These are phyloP conservation scores for Lateolabrax maculatus DNA, from an alignment of 2,797 vertebrate genomes.

Conservation along the genomic window DNA sequence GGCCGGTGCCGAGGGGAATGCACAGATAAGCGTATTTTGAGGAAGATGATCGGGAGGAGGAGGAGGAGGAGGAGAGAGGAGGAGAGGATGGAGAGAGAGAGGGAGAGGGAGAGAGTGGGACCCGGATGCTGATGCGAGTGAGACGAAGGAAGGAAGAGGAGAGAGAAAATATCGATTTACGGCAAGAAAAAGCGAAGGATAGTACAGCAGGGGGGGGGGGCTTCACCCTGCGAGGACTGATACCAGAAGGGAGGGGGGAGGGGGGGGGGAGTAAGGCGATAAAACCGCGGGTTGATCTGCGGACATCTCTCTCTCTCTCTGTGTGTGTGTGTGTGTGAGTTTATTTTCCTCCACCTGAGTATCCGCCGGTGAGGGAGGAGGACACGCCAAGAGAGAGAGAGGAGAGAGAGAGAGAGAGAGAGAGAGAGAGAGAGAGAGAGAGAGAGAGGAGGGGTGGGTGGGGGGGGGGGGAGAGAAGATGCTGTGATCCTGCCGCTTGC, in stretches of 20 bases:
- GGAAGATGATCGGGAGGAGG: slow-evolving; percentile 47
- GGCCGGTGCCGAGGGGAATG: slow-evolving; percentile 71
- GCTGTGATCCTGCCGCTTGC: no score
- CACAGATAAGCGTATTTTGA: slow-evolving; percentile 64
- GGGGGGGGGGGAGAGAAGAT: background rate
- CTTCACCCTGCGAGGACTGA: slow-evolving; percentile 56
- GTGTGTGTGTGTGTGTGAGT: no score
- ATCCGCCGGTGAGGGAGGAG: slow-evolving; percentile 84
- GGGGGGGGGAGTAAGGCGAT: slow-evolving; percentile 7
- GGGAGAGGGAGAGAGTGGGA: slow-evolving; percentile 74
- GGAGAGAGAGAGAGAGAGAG: slow-evolving; percentile 81
- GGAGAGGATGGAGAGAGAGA: slow-evolving; percentile 24
- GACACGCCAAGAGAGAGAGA: slow-evolving; percentile 86
- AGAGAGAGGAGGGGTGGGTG: no score
- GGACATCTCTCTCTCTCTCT: slow-evolving; percentile 48
- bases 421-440: slow-evolving; percentile 30
- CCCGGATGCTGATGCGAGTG: slow-evolving; percentile 88
- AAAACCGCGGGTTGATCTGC: slow-evolving; percentile 30
- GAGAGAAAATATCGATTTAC: slow-evolving; percentile 84
- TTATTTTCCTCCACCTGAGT: slow-evolving; percentile 59
- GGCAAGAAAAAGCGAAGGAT: slow-evolving; percentile 77
- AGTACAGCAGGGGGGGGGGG: slow-evolving; percentile 71
- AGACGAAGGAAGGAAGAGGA: slow-evolving; percentile 82
- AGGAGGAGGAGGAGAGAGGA: slow-evolving; percentile 17
- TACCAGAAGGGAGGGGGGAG: slow-evolving; percentile 49